These are phyloP conservation scores for Heloderma charlesbogerti DNA, from an alignment of 2,113 vertebrate genomes.

Conservation along the genomic window DNA sequence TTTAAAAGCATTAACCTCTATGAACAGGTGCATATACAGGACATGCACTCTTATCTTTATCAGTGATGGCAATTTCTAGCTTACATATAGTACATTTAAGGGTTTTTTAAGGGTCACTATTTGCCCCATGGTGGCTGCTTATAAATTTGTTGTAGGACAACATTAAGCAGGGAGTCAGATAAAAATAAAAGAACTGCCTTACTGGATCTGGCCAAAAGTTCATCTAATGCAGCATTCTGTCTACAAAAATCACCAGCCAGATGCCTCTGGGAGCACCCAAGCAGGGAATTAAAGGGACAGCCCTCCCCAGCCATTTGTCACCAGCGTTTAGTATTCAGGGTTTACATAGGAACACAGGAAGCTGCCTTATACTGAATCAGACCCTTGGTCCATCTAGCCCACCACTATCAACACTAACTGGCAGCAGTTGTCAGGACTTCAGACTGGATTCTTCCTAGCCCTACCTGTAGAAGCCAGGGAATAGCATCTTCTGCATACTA, in stretches of 20 bases:
- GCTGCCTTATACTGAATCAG: background rate
- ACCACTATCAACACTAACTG: too few relatives aligned
- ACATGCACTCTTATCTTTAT: background rate
- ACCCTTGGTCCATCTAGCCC: background rate
- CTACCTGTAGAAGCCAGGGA: background rate
- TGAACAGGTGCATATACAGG: background rate
- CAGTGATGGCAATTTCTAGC: background rate
- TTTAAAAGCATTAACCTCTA: background rate
- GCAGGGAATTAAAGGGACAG: background rate
- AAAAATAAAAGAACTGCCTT: background rate
- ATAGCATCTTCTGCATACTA: background rate
- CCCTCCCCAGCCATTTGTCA: background rate
- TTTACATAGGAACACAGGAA: background rate
- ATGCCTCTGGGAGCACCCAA: background rate
- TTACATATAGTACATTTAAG: background rate
- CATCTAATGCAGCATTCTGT: too few relatives aligned
- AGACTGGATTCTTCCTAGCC: too few relatives aligned
- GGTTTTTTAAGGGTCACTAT: too few relatives aligned
- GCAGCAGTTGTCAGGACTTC: background rate
- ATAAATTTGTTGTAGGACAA: too few relatives aligned
- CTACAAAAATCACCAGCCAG: background rate
- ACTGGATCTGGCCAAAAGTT: background rate
- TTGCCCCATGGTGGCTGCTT: background rate
- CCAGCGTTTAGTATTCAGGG: background rate
- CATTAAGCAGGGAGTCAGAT: background rate